phyloP scores from a whole-genome alignment of 2,888 invertebrate genomes.

The Tortrix viridana region DNA sequence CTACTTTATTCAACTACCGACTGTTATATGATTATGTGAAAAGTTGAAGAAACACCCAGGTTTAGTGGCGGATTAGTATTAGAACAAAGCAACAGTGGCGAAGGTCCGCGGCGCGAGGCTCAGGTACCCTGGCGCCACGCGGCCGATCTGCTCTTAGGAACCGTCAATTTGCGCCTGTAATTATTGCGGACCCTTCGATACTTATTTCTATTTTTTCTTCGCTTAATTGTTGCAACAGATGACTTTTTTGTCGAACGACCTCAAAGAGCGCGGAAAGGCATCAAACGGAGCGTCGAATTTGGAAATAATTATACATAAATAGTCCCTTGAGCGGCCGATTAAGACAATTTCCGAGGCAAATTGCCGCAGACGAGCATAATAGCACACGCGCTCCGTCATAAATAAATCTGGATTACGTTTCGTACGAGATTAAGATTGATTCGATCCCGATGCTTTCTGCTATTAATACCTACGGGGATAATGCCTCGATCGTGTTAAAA shows the following conservation, averaged over 20 bases:
- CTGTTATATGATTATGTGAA: slow-evolving; percentile 11
- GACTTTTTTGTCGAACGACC: slow-evolving; percentile 84
- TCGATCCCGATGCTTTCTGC: slow-evolving; percentile 81
- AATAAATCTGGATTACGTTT: slow-evolving; percentile 84
- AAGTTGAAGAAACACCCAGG: slow-evolving; percentile 19
- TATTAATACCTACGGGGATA: slow-evolving; percentile 77
- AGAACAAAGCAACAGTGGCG: slow-evolving; percentile 31
- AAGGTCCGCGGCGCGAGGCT: slow-evolving; percentile 62
- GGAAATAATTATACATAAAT: slow-evolving; percentile 85
- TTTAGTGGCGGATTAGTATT: slow-evolving; percentile 11
- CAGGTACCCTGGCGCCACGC: slow-evolving; percentile 78
- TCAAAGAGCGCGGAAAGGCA: slow-evolving; percentile 85
- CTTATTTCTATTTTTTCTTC: slow-evolving; percentile 82
- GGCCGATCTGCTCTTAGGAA: slow-evolving; percentile 72
- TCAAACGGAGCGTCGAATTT: slow-evolving; percentile 84
- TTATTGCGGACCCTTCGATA: slow-evolving; percentile 84
- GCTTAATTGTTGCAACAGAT: slow-evolving; percentile 84
- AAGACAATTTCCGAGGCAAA: slow-evolving; percentile 84
- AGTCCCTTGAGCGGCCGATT: slow-evolving; percentile 85
- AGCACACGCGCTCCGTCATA: slow-evolving; percentile 83
- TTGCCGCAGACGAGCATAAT: slow-evolving; percentile 84
- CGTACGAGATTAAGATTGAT: slow-evolving; percentile 84
- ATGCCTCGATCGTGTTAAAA: slow-evolving; percentile 77
- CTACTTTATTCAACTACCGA: slow-evolving; percentile 41
- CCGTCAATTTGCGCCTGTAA: slow-evolving; percentile 83